Conservation (phyloP, 2,888 invertebrate genomes). For the Myopa tessellatipennis region DNA sequence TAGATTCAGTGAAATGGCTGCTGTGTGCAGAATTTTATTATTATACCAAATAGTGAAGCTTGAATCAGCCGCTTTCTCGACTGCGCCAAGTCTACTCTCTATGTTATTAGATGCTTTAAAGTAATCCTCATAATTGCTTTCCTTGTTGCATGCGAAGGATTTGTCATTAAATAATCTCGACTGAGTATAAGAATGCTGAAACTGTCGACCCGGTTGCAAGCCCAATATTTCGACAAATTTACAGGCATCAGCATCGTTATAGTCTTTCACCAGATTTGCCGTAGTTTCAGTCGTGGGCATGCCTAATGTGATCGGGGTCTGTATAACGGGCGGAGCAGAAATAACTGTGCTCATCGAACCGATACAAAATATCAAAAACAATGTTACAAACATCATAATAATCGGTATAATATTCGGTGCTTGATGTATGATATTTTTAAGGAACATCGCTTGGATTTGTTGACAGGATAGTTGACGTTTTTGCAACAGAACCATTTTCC, state of each 20-base stretch:
- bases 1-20: slow-evolving; percentile 56
- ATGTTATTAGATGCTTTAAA: slow-evolving; percentile 31
- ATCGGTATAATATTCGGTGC: slow-evolving; percentile 58
- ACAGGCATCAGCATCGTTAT: slow-evolving; percentile 38
- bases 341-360: slow-evolving; percentile 49
- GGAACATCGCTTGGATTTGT: slow-evolving; percentile 58
- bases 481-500: background rate
- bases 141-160: slow-evolving; percentile 3
- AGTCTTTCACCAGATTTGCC: slow-evolving; percentile 29
- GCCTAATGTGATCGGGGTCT: slow-evolving; percentile 51
- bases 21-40: slow-evolving; percentile 74
- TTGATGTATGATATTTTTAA: slow-evolving; percentile 56
- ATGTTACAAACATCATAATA: slow-evolving; percentile 70
- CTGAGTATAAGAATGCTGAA: slow-evolving; percentile 18
- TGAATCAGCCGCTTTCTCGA: slow-evolving; percentile 44
- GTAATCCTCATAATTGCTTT: background rate
- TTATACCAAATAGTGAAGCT: slow-evolving; percentile 67
- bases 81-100: slow-evolving; percentile 51
- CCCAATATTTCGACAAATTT: slow-evolving; percentile 50
- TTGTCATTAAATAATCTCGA: slow-evolving; percentile 26
- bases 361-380: slow-evolving; percentile 53
- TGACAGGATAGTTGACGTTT: slow-evolving; percentile 29
- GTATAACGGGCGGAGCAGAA: slow-evolving; percentile 41
- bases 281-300: slow-evolving; percentile 24
- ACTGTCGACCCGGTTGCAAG: slow-evolving; percentile 6